phyloP scores from a whole-genome alignment of 2,113 vertebrate species.

The Otolemur garnettii region DNA sequence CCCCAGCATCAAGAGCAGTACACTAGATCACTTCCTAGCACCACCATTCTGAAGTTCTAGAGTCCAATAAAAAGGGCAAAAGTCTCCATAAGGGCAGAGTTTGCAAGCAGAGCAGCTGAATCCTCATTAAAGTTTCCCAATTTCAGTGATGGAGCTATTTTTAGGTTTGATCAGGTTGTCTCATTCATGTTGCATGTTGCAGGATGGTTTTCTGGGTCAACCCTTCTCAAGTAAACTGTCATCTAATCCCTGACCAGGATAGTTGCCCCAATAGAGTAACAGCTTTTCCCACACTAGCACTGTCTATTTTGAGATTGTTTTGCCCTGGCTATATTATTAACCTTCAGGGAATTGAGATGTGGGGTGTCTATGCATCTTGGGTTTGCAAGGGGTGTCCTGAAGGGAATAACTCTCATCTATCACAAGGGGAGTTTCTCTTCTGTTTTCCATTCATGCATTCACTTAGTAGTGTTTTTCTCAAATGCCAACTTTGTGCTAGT shows the following conservation, averaged over 20 bases:
- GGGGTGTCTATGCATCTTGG: background rate
- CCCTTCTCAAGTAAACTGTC: slow-evolving; percentile 76
- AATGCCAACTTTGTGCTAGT: background rate
- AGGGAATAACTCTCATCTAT: background rate
- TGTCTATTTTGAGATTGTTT: slow-evolving; percentile 59
- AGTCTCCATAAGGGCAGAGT: background rate
- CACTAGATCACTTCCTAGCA: background rate
- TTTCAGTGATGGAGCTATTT: slow-evolving; percentile 42
- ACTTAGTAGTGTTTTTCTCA: background rate
- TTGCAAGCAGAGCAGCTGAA: background rate
- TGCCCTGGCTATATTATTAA: background rate
- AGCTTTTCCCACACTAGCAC: background rate
- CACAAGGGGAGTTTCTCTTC: background rate
- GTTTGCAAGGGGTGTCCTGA: background rate
- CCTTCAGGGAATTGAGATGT: background rate
- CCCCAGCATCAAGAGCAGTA: background rate
- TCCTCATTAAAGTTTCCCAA: background rate
- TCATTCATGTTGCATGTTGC: slow-evolving; percentile 78
- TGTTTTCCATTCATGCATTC: background rate
- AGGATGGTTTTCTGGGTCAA: slow-evolving; percentile 78
- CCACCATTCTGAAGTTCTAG: background rate
- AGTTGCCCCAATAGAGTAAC: background rate
- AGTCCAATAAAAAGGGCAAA: background rate
- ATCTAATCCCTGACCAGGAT: slow-evolving; percentile 58
- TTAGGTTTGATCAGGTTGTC: slow-evolving; percentile 71